phyloP scores from a whole-genome alignment of 2,888 invertebrate genomes.

The Hydriomena furcata region DNA sequence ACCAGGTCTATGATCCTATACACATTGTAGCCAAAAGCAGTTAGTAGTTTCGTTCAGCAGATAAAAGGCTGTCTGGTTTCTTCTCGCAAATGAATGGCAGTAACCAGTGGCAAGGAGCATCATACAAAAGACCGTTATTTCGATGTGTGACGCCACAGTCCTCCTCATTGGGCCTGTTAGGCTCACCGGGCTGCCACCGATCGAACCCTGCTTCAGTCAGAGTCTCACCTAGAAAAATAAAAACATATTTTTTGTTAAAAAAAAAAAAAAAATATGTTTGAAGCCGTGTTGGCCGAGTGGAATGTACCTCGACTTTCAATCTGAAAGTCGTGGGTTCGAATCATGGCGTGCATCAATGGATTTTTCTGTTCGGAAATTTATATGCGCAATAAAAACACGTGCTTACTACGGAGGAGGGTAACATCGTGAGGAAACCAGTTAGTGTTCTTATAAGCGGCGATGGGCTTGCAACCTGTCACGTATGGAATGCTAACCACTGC shows the following conservation, averaged over 20 bases:
- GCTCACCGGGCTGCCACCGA: constrained; percentile 13
- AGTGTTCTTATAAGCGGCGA: too few relatives aligned
- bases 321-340: too few relatives aligned
- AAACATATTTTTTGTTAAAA: too few relatives aligned
- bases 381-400: not conserved
- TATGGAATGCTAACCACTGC: too few relatives aligned
- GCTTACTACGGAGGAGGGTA: not conserved
- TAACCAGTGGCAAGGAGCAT: constrained; percentile 17
- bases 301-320: not conserved
- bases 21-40: too few relatives aligned
- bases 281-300: not conserved
- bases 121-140: constrained; percentile 2
- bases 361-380: too few relatives aligned
- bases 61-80: constrained; percentile 13
- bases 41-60: too few relatives aligned
- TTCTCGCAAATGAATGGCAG: constrained; percentile 28
- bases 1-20: too few relatives aligned
- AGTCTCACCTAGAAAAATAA: constrained; percentile 41
- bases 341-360: too few relatives aligned
- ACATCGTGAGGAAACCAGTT: too few relatives aligned
- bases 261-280: too few relatives aligned
- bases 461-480: too few relatives aligned
- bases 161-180: constrained; percentile 31
- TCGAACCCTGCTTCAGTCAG: constrained; percentile 11
- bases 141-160: constrained; percentile 46